A percentile compares a stretch with the other conserved stretches of the same genome.
Conservation (phyloP, 2,888 invertebrate genomes). For the Beris morrisii region DNA sequence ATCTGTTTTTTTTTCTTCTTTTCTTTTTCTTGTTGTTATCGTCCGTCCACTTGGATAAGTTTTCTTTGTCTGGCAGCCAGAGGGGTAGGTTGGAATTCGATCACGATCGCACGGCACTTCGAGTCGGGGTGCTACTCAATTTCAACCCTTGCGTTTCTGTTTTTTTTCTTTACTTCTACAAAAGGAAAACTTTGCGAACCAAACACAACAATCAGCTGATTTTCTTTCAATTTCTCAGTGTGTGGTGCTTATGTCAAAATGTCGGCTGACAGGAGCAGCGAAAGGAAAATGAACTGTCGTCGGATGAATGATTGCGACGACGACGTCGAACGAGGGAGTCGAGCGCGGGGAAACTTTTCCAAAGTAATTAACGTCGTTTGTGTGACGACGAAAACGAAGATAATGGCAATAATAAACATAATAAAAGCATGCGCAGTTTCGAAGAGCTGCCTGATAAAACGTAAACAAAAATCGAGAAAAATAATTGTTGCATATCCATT, state of each 20-base stretch:
- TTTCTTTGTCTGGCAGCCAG: conserved; percentile 23
- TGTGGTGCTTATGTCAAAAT: conserved; percentile 12
- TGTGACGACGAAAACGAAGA: conserved; percentile 10
- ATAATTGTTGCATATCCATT: conserved; percentile 11
- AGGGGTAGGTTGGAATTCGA: background rate
- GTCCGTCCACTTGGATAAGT: conserved; percentile 15
- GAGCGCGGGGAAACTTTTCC: background rate
- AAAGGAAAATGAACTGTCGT: background rate
- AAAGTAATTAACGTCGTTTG: background rate
- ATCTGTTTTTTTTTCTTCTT: conserved; percentile 13
- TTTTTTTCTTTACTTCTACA: too few relatives aligned
- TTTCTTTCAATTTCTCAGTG: conserved; percentile 13
- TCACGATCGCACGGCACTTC: conserved; percentile 2
- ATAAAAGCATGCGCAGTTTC: conserved; percentile 27
- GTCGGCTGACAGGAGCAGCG: conserved; percentile 24
- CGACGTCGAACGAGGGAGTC: background rate
- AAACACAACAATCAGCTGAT: conserved; percentile 29
- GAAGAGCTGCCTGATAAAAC: conserved; percentile 1
- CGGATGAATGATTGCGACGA: background rate
- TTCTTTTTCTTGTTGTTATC: conserved; percentile 16
- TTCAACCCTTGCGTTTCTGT: background rate
- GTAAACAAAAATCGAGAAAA: conserved; percentile 24
- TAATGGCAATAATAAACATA: conserved; percentile 24
- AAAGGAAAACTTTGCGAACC: background rate
- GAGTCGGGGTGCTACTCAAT: background rate